These are phyloP conservation scores for Drosophila ironensis DNA, from an alignment of 1,140 invertebrate genomes.

Conservation along the genomic window DNA sequence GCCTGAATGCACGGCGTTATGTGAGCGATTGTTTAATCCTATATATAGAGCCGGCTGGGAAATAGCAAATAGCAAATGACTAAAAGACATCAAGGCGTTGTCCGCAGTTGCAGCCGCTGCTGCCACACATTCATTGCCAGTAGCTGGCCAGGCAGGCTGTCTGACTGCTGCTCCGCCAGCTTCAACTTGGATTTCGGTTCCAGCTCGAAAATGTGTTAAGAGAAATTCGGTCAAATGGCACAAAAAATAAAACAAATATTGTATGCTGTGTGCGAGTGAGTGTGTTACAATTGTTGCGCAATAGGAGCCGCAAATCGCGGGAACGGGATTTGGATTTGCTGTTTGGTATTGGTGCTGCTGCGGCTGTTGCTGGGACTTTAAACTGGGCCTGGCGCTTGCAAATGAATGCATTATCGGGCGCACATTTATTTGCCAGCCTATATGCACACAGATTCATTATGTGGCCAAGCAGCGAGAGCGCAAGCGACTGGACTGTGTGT, in stretches of 20 bases:
- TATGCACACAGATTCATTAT: slow-evolving; percentile 44
- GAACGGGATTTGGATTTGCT: slow-evolving; percentile 12
- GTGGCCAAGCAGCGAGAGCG: slow-evolving; percentile 4
- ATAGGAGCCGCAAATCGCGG: slow-evolving; percentile 42
- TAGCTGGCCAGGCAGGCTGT: slow-evolving; percentile 21
- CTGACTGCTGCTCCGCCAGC: slow-evolving; percentile 23
- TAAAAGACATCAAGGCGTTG: slow-evolving; percentile 32
- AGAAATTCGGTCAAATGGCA: slow-evolving; percentile 77
- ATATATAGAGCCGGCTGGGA: slow-evolving; percentile 22
- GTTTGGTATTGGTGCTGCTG: neutral
- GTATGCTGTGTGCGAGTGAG: slow-evolving; percentile 40
- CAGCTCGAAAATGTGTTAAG: slow-evolving; percentile 44
- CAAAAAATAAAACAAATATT: slow-evolving; percentile 77
- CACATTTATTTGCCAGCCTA: slow-evolving; percentile 27
- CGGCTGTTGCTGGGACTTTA: slow-evolving; percentile 12
- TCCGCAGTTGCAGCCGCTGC: slow-evolving; percentile 17
- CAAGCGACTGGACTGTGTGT: too few relatives aligned
- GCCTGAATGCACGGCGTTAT: slow-evolving; percentile 27
- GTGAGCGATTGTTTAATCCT: slow-evolving; percentile 40
- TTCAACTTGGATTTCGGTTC: neutral
- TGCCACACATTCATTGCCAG: slow-evolving; percentile 35
- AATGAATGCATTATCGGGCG: slow-evolving; percentile 48
- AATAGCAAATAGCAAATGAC: slow-evolving; percentile 5
- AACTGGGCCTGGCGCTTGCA: slow-evolving; percentile 39
- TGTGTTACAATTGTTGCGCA: slow-evolving; percentile 76